A percentile compares a stretch with the other conserved stretches of the same genome.
phyloP scores from a whole-genome alignment of 2,797 vertebrate genomes.

The Alauda arvensis region DNA sequence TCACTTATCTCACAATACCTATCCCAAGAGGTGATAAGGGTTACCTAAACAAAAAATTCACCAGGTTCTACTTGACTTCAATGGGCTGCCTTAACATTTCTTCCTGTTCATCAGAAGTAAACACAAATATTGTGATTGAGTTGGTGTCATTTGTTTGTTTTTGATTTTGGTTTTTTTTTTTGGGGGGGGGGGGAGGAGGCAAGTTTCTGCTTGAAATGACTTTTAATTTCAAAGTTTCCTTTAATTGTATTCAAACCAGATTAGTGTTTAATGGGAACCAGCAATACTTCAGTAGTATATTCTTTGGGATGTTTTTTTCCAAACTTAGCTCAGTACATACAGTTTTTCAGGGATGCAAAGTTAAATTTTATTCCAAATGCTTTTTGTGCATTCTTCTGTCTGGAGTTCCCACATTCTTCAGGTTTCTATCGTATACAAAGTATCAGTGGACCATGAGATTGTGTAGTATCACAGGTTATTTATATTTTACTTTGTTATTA shows the following conservation, averaged over 20 bases:
- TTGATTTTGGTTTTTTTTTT: background rate
- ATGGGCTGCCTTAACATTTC: background rate
- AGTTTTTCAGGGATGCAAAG: background rate
- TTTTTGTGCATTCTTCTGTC: background rate
- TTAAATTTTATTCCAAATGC: background rate
- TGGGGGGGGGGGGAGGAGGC: fast-evolving
- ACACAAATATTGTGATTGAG: background rate
- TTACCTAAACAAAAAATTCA: background rate
- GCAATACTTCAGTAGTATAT: background rate
- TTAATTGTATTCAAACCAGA: background rate
- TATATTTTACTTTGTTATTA: background rate
- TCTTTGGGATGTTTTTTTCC: background rate
- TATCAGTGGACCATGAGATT: background rate
- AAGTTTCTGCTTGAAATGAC: background rate
- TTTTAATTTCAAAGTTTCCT: background rate
- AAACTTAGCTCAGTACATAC: background rate
- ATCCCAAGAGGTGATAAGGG: background rate
- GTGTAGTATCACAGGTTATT: background rate
- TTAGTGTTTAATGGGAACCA: background rate
- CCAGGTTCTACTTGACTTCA: background rate
- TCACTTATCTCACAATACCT: background rate
- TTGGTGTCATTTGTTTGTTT: background rate
- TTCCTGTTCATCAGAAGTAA: background rate
- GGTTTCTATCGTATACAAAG: background rate
- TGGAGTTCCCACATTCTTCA: background rate